These are phyloP conservation scores for Emydocephalus ijimae DNA, from an alignment of 2,113 vertebrate genomes.

Conservation along the genomic window DNA sequence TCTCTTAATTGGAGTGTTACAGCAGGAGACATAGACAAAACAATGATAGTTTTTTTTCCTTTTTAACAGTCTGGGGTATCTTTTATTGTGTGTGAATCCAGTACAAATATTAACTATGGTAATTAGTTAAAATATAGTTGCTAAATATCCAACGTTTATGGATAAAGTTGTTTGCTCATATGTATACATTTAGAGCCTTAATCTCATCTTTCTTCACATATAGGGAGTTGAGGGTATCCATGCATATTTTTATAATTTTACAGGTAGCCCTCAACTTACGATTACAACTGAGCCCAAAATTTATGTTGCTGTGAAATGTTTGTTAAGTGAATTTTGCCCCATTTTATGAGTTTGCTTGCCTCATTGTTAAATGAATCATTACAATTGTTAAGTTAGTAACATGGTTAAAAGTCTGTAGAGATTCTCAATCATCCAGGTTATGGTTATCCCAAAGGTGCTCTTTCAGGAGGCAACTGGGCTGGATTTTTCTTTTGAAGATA, in stretches of 20 bases:
- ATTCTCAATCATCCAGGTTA: no score
- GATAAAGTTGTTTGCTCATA: neutral
- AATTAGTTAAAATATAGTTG: constrained; percentile 11
- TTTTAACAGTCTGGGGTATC: neutral
- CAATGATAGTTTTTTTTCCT: neutral
- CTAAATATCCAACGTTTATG: neutral
- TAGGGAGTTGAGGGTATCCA: neutral
- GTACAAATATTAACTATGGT: constrained; percentile 21
- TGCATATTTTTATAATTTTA: neutral
- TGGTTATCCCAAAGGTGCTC: no score
- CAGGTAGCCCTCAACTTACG: neutral
- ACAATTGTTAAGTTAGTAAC: neutral
- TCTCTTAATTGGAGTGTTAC: neutral
- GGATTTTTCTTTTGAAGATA: no score
- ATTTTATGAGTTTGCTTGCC: neutral
- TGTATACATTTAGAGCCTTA: neutral
- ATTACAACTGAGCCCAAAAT: neutral
- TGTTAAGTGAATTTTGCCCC: neutral
- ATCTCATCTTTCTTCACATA: neutral
- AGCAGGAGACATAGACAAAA: neutral
- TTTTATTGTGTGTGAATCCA: neutral
- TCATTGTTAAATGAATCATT: neutral
- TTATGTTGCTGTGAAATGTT: neutral
- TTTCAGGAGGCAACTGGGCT: no score
- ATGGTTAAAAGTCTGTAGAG: neutral